Percentiles rank a stretch among this genome's conserved stretches.
Conservation (phyloP, 1,140 invertebrate genomes). For the Ceratina japonica region DNA sequence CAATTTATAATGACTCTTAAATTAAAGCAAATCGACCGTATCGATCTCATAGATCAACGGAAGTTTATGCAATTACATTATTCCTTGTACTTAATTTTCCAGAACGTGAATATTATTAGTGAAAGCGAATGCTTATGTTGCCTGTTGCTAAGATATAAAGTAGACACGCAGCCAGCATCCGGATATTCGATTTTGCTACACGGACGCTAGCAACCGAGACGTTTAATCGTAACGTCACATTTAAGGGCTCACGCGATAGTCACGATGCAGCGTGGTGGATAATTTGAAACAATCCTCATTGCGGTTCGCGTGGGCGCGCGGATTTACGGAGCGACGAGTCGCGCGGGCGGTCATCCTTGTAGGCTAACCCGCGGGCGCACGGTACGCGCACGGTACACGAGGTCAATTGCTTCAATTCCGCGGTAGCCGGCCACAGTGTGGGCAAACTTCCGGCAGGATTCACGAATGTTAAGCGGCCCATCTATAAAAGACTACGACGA, state of each 20-base stretch:
- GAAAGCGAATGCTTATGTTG: too few relatives aligned
- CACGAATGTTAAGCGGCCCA: slow-evolving; percentile 59
- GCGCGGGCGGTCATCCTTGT: slow-evolving; percentile 34
- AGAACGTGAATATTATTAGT: too few relatives aligned
- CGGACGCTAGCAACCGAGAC: too few relatives aligned
- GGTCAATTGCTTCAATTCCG: slow-evolving; percentile 65
- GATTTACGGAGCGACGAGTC: slow-evolving; percentile 36
- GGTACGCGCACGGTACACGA: slow-evolving; percentile 34
- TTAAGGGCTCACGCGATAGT: background rate
- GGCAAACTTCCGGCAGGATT: slow-evolving; percentile 74
- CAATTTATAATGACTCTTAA: too few relatives aligned
- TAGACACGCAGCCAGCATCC: too few relatives aligned
- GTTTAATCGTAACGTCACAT: too few relatives aligned
- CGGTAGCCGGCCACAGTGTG: slow-evolving; percentile 65
- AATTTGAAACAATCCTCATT: slow-evolving; percentile 4
- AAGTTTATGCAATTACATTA: too few relatives aligned
- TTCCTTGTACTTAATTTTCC: too few relatives aligned
- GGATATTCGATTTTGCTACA: too few relatives aligned
- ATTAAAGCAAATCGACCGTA: too few relatives aligned
- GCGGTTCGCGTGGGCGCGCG: slow-evolving; percentile 36
- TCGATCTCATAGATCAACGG: too few relatives aligned
- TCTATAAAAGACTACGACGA: background rate
- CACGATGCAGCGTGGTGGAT: background rate
- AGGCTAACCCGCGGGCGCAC: slow-evolving; percentile 25
- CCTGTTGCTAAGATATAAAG: too few relatives aligned